Conservation (phyloP, 2,797 vertebrate species). For the Kryptolebias ocellatus region DNA sequence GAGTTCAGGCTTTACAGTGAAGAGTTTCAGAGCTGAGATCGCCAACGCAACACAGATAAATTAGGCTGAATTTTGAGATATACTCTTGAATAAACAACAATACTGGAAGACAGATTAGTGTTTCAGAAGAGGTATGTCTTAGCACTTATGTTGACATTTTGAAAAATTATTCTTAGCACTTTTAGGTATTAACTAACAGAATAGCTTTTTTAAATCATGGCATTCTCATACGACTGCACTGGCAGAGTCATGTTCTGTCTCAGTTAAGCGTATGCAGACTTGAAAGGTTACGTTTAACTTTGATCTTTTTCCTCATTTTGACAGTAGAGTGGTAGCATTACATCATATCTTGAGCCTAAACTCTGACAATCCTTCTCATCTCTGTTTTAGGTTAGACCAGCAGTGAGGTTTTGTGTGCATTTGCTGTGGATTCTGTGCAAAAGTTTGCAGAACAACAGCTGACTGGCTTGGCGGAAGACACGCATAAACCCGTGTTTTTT, state of each 20-base stretch:
- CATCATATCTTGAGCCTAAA: conserved; percentile 21
- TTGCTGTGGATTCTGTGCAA: conserved; percentile 39
- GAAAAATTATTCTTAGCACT: conserved; percentile 22
- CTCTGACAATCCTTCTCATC: conserved; percentile 4
- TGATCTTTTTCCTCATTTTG: background rate
- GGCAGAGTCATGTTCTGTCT: background rate
- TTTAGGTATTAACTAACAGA: conserved; percentile 14
- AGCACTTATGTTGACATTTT: conserved; percentile 1
- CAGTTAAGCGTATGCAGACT: conserved; percentile 1
- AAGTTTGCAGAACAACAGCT: conserved; percentile 41
- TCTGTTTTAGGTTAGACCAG: conserved; percentile 16
- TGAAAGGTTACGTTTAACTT: conserved; percentile 10
- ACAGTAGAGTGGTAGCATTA: conserved; percentile 9
- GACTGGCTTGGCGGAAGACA: background rate
- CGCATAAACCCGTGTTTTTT: conserved; percentile 42
- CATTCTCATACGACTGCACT: conserved; percentile 8
- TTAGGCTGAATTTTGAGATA: conserved; percentile 30
- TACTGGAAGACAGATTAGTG: conserved; percentile 6
- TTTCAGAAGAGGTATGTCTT: conserved; percentile 1
- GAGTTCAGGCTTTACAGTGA: conserved; percentile 2
- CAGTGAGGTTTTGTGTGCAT: conserved; percentile 31
- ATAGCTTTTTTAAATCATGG: conserved; percentile 11
- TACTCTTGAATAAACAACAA: conserved; percentile 20
- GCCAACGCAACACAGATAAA: background rate
- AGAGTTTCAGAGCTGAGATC: background rate